These are phyloP conservation scores for Aleiodes leptofemur DNA, from an alignment of 2,888 invertebrate species.

Conservation along the genomic window DNA sequence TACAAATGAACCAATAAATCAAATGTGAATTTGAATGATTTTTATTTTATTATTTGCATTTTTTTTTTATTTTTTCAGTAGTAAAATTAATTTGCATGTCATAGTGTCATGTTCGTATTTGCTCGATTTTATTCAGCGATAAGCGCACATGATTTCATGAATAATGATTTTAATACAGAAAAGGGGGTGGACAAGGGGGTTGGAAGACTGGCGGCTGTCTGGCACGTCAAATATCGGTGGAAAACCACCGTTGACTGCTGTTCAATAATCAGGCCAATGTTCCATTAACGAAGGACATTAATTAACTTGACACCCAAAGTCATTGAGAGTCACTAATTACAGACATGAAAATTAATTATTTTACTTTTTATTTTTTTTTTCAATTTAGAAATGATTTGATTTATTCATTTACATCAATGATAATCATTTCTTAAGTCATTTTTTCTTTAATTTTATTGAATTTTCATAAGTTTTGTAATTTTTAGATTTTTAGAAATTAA, in stretches of 20 bases:
- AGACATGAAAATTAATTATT: conserved; percentile 21
- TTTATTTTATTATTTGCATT: conserved; percentile 10
- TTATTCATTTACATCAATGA: background rate
- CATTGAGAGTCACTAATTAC: conserved; percentile 11
- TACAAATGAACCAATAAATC: background rate
- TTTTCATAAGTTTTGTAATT: too few relatives aligned
- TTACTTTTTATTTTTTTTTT: background rate
- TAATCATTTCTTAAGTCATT: background rate
- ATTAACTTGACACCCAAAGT: conserved; percentile 14
- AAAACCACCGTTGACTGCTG: background rate
- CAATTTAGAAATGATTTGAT: conserved; percentile 17
- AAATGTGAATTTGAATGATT: conserved; percentile 27
- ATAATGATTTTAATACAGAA: conserved; percentile 7
- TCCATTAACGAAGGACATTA: conserved; percentile 18
- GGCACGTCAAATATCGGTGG: conserved; percentile 7
- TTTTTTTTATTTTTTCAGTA: conserved; percentile 5
- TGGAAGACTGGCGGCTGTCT: conserved; percentile 8
- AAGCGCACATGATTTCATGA: conserved; percentile 30
- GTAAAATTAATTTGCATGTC: conserved; percentile 11
- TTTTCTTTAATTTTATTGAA: background rate
- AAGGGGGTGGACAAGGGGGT: background rate
- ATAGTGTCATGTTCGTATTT: too few relatives aligned
- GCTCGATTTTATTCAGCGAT: background rate
- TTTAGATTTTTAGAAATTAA: too few relatives aligned
- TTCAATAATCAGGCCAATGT: conserved; percentile 18